These are phyloP conservation scores for Drosophila nr. perissopoda DNA, from an alignment of 2,888 invertebrate genomes.

Conservation along the genomic window DNA sequence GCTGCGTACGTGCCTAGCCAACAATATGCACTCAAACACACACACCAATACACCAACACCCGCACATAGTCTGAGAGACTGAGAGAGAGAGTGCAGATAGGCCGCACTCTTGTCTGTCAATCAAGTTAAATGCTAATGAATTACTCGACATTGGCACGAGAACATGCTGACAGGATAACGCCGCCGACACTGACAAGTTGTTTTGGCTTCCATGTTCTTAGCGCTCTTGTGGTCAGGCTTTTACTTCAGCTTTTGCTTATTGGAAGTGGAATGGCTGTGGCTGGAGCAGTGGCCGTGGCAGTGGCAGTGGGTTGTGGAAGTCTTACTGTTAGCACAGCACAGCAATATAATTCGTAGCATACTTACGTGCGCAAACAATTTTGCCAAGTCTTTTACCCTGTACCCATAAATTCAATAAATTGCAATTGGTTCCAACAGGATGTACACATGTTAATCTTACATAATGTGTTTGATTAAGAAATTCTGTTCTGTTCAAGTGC, in stretches of 20 bases:
- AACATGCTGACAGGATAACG: slow-evolving; percentile 73
- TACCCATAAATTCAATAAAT: neutral
- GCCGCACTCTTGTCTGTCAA: slow-evolving; percentile 67
- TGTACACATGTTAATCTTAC: neutral
- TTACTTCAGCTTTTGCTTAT: slow-evolving; percentile 10
- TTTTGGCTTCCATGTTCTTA: slow-evolving; percentile 51
- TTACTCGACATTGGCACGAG: slow-evolving; percentile 64
- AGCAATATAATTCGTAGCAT: slow-evolving; percentile 74
- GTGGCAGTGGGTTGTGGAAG: neutral
- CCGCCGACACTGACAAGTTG: slow-evolving; percentile 68
- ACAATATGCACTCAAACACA: slow-evolving; percentile 22
- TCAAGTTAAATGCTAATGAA: slow-evolving; percentile 81
- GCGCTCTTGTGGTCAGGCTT: slow-evolving; percentile 40
- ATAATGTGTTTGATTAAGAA: neutral
- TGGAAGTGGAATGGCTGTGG: neutral
- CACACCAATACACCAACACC: neutral
- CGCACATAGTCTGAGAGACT: neutral
- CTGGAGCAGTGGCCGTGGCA: neutral
- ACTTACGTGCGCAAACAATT: slow-evolving; percentile 70
- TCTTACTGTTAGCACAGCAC: slow-evolving; percentile 42
- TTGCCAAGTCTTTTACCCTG: slow-evolving; percentile 34
- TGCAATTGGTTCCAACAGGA: neutral
- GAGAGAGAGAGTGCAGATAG: neutral
- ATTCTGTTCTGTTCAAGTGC: neutral
- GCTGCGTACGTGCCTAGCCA: slow-evolving; percentile 54